These are phyloP conservation scores for Linurgus olivaceus DNA, from an alignment of 2,797 vertebrate species.

Conservation along the genomic window DNA sequence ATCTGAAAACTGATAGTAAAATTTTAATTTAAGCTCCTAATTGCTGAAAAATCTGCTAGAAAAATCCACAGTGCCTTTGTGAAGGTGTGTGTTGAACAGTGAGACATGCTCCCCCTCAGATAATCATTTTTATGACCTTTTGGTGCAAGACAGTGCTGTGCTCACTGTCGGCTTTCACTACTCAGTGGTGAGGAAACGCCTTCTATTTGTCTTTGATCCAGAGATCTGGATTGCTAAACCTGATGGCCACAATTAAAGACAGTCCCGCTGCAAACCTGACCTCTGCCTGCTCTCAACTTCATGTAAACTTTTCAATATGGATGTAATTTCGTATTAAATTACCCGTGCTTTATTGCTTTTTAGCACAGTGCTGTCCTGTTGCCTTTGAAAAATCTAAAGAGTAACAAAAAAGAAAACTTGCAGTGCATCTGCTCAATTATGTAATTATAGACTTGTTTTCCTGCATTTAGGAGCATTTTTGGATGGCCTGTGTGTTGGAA, in stretches of 20 bases:
- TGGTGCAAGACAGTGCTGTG: slow-evolving; percentile 70
- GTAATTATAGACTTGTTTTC: slow-evolving; percentile 77
- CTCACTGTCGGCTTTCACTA: slow-evolving; percentile 74
- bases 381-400: slow-evolving; percentile 78
- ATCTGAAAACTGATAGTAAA: not conserved
- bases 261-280: slow-evolving; percentile 81
- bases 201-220: slow-evolving; percentile 81
- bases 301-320: slow-evolving; percentile 92
- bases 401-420: slow-evolving; percentile 78
- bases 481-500: slow-evolving; percentile 43
- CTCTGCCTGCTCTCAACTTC: slow-evolving; percentile 83
- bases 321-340: slow-evolving; percentile 95
- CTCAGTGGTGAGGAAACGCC: slow-evolving; percentile 65
- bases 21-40: not conserved
- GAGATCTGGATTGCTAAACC: slow-evolving; percentile 76
- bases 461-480: slow-evolving; percentile 70
- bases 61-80: not conserved
- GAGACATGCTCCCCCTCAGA: slow-evolving; percentile 39
- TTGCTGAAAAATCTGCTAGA: slow-evolving; percentile 32
- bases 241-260: slow-evolving; percentile 82
- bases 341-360: slow-evolving; percentile 91
- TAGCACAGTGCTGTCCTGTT: slow-evolving; percentile 78
- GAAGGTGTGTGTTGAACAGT: slow-evolving; percentile 48
- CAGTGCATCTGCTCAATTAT: slow-evolving; percentile 75
- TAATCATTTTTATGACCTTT: slow-evolving; percentile 71